Percentiles rank a stretch among this genome's conserved stretches.
phyloP scores from a whole-genome alignment of 35 echinoderm and acorn worm genomes.

The Patiria miniata region DNA sequence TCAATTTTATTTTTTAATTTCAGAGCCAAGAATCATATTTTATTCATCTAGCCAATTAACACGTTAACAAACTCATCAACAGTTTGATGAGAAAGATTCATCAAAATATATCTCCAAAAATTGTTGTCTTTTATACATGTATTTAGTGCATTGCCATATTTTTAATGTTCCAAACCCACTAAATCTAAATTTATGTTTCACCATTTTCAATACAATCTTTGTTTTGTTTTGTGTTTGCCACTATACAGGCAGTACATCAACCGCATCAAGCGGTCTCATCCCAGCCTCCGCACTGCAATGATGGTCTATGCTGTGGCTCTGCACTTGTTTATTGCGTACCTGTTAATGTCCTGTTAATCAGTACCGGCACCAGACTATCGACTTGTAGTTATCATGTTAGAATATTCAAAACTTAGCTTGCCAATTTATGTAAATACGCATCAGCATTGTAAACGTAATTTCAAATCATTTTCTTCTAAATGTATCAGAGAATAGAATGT shows the following conservation, averaged over 20 bases:
- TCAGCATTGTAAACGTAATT: too few relatives aligned
- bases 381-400: too few relatives aligned
- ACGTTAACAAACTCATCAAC: not conserved
- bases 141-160: not conserved
- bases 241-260: constrained; percentile 30
- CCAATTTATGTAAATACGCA: too few relatives aligned
- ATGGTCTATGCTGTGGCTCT: not conserved
- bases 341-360: constrained; percentile 34
- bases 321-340: constrained; percentile 26
- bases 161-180: not conserved
- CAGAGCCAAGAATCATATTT: too few relatives aligned
- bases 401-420: too few relatives aligned
- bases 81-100: not conserved
- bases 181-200: not conserved
- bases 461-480: too few relatives aligned
- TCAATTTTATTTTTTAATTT: too few relatives aligned
- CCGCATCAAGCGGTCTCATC: constrained; percentile 8
- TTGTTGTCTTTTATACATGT: not conserved
- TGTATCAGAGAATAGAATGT: too few relatives aligned
- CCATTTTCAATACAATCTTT: not conserved
- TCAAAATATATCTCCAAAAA: not conserved
- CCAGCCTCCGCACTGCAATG: not conserved
- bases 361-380: not conserved
- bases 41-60: not conserved
- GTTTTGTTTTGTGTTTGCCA: not conserved